These are phyloP conservation scores for Poeciliopsis turneri DNA, from an alignment of 2,797 vertebrate species.

Conservation along the genomic window DNA sequence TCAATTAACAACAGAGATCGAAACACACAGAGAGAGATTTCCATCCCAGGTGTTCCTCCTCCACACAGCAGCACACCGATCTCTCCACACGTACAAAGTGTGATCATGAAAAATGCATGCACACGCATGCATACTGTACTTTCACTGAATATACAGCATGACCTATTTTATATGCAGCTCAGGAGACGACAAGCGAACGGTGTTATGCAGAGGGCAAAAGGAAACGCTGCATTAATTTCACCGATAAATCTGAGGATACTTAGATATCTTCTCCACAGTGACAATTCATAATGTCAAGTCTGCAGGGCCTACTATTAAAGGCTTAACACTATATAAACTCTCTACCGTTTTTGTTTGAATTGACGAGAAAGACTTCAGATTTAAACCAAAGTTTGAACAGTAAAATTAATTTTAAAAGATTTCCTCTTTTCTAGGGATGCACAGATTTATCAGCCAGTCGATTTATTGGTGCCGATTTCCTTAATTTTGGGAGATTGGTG, in stretches of 20 bases:
- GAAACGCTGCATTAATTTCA: conserved; percentile 6
- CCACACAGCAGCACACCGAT: conserved; percentile 13
- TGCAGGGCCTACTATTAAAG: neutral
- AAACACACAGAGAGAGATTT: conserved; percentile 41
- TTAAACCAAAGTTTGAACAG: neutral
- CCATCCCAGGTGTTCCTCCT: conserved; percentile 30
- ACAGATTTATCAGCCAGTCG: too few species aligned
- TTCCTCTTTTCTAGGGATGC: too few species aligned
- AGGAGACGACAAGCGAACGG: conserved; percentile 5
- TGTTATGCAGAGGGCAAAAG: conserved; percentile 1
- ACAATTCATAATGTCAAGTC: neutral
- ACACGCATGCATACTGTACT: conserved; percentile 53
- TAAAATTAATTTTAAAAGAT: neutral
- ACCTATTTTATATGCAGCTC: conserved; percentile 60
- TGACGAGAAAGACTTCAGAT: neutral
- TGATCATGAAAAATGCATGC: conserved; percentile 67
- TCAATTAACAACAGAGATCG: conserved; percentile 45
- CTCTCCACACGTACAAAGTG: conserved; percentile 15
- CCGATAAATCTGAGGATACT: neutral
- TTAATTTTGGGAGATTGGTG: too few species aligned
- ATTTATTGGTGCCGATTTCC: too few species aligned
- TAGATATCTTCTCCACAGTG: conserved; percentile 5
- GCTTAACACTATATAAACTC: neutral
- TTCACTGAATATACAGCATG: conserved; percentile 38
- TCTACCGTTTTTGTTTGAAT: neutral